A percentile compares a stretch with the other conserved stretches of the same genome.
phyloP scores from a whole-genome alignment of 2,888 invertebrate genomes.

The Tipula lateralis region DNA sequence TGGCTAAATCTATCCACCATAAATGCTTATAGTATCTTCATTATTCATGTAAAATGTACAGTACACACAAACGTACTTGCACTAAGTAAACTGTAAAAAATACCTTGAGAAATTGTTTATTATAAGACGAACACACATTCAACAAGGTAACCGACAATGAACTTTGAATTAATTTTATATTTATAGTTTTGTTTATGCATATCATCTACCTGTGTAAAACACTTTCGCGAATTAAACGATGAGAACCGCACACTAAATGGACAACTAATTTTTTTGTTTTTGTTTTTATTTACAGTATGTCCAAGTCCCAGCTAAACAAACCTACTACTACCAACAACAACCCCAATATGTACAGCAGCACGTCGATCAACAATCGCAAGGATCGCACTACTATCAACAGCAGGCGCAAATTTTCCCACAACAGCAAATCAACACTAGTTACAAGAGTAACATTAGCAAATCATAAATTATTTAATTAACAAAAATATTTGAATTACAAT shows the following conservation, averaged over 20 bases:
- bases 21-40: background rate
- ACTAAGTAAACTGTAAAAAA: background rate
- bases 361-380: background rate
- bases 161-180: background rate
- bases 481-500: background rate
- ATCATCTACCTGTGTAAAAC: background rate
- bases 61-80: too few species aligned
- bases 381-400: background rate
- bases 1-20: background rate
- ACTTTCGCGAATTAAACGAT: background rate
- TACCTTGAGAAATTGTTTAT: conserved; percentile 19
- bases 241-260: too few species aligned
- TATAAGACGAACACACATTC: background rate
- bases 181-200: background rate
- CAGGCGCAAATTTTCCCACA: background rate
- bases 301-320: background rate
- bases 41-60: background rate
- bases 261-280: background rate
- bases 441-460: conserved; percentile 19
- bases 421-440: conserved; percentile 5
- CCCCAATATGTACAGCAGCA: background rate
- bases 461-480: background rate
- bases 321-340: background rate
- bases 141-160: background rate
- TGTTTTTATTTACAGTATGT: background rate